Evolutionary conservation across 2,113 vertebrate species (phyloP).

Genomic region (Oreochromis spilurus): DNA sequence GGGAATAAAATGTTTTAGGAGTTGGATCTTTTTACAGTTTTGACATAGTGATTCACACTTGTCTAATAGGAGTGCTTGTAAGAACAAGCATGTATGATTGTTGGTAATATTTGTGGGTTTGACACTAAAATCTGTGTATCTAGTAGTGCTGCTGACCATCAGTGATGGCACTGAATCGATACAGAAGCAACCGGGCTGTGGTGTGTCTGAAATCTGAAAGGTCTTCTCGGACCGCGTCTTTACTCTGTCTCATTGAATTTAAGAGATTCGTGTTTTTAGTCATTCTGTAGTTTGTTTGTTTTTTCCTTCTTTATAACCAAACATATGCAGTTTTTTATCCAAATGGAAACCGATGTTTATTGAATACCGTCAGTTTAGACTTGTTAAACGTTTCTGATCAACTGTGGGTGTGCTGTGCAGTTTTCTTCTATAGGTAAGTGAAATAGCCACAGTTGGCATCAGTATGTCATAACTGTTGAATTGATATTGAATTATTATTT

Average conservation of each 20-base stretch:
- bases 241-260: background rate
- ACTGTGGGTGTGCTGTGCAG: background rate
- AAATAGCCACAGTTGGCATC: background rate
- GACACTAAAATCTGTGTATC: background rate
- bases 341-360: background rate
- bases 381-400: background rate
- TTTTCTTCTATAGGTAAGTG: background rate
- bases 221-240: background rate
- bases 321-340: constrained; percentile 30
- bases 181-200: background rate
- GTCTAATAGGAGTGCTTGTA: background rate
- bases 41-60: background rate
- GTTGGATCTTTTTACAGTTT: constrained; percentile 5
- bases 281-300: background rate
- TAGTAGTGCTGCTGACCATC: background rate
- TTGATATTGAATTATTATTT: background rate
- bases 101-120: background rate
- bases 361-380: background rate
- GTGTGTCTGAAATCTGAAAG: background rate
- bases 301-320: background rate
- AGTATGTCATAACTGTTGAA: background rate
- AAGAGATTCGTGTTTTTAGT: constrained; percentile 34
- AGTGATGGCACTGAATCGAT: background rate
- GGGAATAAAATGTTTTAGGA: background rate
- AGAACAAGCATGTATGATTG: background rate